Evolutionary conservation across 2,113 vertebrate genomes (phyloP).

Genomic region (Numida meleagris): DNA sequence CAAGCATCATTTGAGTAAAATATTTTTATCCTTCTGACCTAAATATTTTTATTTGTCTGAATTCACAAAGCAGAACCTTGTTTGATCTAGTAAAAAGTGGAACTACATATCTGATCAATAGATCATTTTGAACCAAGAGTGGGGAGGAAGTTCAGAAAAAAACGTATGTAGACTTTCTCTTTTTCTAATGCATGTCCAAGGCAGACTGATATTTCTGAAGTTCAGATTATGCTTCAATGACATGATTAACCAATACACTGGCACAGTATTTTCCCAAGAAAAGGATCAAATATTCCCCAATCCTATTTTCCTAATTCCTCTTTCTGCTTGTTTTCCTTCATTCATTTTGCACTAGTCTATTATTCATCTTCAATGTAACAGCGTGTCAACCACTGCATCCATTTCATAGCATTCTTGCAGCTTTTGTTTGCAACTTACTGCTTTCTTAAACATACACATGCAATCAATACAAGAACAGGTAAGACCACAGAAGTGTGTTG

Average conservation of each 20-base stretch:
- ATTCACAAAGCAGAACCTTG: background rate
- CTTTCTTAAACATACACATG: background rate
- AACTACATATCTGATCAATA: background rate
- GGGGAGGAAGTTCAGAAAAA: background rate
- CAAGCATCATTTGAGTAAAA: background rate
- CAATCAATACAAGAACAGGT: constrained; percentile 65
- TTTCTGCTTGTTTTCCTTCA: constrained; percentile 22
- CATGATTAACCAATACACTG: constrained; percentile 2
- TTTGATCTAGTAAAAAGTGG: background rate
- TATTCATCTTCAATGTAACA: constrained; percentile 62
- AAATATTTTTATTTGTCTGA: background rate
- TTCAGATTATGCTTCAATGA: background rate
- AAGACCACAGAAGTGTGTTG: constrained; percentile 24
- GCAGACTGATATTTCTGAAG: background rate
- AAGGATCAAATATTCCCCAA: constrained; percentile 20
- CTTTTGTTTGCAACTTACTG: constrained; percentile 50
- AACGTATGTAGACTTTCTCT: background rate
- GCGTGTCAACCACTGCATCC: constrained; percentile 37
- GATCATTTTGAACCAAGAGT: background rate
- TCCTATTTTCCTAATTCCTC: constrained; percentile 21
- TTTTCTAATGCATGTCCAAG: background rate
- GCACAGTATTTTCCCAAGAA: constrained; percentile 12
- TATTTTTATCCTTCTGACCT: background rate
- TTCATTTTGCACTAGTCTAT: constrained; percentile 64
- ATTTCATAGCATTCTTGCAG: constrained; percentile 48